These are phyloP conservation scores for Gobionotothen gibberifrons DNA, from an alignment of 2,797 vertebrate genomes.

Conservation along the genomic window DNA sequence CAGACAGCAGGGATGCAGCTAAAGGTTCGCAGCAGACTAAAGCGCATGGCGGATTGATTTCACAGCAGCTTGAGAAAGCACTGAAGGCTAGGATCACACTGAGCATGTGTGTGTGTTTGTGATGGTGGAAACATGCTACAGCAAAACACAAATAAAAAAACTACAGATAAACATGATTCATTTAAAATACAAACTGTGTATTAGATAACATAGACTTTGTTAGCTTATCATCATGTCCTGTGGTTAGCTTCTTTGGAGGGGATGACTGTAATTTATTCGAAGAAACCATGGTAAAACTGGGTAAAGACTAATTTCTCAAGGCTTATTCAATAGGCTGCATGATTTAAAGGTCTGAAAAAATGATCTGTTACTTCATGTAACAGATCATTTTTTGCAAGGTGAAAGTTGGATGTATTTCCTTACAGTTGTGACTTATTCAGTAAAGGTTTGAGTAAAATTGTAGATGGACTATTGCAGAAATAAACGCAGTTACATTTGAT, in stretches of 20 bases:
- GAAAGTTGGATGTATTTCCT: too few relatives aligned
- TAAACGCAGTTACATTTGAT: neutral
- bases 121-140: neutral
- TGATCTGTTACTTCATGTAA: too few relatives aligned
- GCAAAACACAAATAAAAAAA: neutral
- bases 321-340: too few relatives aligned
- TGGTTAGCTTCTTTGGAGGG: too few relatives aligned
- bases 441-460: too few relatives aligned
- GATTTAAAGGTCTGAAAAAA: too few relatives aligned
- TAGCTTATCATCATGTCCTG: neutral
- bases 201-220: slow-evolving; percentile 1
- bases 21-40: slow-evolving; percentile 45
- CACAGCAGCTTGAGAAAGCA: slow-evolving; percentile 48
- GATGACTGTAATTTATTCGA: neutral
- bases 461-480: too few relatives aligned
- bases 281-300: neutral
- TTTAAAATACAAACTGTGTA: neutral
- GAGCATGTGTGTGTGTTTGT: slow-evolving; percentile 14
- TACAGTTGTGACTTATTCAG: too few relatives aligned
- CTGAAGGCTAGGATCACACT: slow-evolving; percentile 38
- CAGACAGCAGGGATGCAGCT: slow-evolving; percentile 40
- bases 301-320: neutral
- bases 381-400: too few relatives aligned
- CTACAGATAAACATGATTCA: neutral
- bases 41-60: slow-evolving; percentile 60